Percentiles rank a stretch among this genome's conserved stretches.
Conservation (phyloP, 2,888 invertebrate species). For the Neoascia interrupta region DNA sequence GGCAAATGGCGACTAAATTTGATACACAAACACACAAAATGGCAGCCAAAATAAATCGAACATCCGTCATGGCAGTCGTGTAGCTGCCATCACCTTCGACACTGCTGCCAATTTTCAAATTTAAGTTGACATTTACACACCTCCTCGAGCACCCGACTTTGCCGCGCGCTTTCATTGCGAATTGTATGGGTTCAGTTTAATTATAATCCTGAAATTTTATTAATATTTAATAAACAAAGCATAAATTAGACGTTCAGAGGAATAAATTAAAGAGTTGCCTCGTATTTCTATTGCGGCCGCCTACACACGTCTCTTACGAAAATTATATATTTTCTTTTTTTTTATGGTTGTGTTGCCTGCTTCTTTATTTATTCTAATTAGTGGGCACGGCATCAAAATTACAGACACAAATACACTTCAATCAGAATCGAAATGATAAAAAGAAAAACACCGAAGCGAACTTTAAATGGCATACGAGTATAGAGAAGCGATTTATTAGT, state of each 20-base stretch:
- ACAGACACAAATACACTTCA: constrained; percentile 56
- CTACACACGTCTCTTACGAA: constrained; percentile 21
- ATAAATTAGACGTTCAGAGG: constrained; percentile 31
- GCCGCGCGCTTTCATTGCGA: no score
- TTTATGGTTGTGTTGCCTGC: constrained; percentile 34
- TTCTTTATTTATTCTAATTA: constrained; percentile 67
- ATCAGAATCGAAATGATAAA: constrained; percentile 22
- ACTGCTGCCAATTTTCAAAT: constrained; percentile 50
- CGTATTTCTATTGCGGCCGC: constrained; percentile 29
- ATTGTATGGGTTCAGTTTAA: constrained; percentile 9
- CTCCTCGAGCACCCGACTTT: not conserved
- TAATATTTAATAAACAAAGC: constrained; percentile 41
- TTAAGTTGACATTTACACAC: constrained; percentile 50
- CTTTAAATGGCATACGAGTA: constrained; percentile 32
- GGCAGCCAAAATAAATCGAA: constrained; percentile 29
- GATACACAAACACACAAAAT: constrained; percentile 13
- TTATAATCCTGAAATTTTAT: constrained; percentile 15
- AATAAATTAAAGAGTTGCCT: constrained; percentile 52
- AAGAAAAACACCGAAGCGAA: constrained; percentile 5
- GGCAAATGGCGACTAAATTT: constrained; percentile 16
- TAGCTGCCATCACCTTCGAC: constrained; percentile 39
- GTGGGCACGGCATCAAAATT: constrained; percentile 57
- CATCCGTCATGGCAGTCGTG: constrained; percentile 5
- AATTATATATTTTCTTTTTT: constrained; percentile 11
- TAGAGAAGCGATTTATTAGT: constrained; percentile 57